Percentiles rank a stretch among this genome's conserved stretches.
Conservation (phyloP, 2,888 invertebrate genomes). For the Drymonia ruficornis region DNA sequence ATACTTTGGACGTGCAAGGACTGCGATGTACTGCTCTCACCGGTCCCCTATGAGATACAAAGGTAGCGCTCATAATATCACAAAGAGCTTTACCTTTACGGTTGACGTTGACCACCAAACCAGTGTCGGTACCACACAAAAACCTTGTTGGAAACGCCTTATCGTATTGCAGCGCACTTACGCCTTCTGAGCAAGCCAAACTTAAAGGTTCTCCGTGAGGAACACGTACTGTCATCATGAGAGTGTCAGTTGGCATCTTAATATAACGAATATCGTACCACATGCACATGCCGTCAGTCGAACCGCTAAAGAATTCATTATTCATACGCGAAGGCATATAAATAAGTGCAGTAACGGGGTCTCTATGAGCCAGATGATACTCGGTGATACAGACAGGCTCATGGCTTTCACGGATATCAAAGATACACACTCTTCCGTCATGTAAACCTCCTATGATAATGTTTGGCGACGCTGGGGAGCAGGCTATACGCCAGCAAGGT, state of each 20-base stretch:
- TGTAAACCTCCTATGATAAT: conserved; percentile 56
- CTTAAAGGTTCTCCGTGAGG: conserved; percentile 71
- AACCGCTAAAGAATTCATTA: conserved; percentile 85
- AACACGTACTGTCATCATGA: conserved; percentile 84
- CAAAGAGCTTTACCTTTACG: conserved; percentile 86
- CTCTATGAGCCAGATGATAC: conserved; percentile 59
- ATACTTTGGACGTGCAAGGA: conserved; percentile 87
- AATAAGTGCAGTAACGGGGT: conserved; percentile 81
- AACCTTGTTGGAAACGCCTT: conserved; percentile 86
- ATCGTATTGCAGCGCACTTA: conserved; percentile 87
- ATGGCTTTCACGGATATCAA: conserved; percentile 91
- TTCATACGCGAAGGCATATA: conserved; percentile 85
- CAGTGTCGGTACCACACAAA: conserved; percentile 65
- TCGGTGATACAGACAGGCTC: conserved; percentile 88
- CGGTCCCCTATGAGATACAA: conserved; percentile 84
- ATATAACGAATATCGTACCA: conserved; percentile 89
- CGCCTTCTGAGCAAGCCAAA: conserved; percentile 82
- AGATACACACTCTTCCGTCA: conserved; percentile 72
- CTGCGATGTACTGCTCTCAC: conserved; percentile 86
- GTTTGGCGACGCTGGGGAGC: conserved; percentile 47
- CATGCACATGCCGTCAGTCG: conserved; percentile 85
- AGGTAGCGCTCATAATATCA: conserved; percentile 84
- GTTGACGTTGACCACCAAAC: conserved; percentile 84
- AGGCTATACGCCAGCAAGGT: conserved; percentile 57
- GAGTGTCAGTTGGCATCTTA: conserved; percentile 80